A percentile compares a stretch with the other conserved stretches of the same genome.
Conservation (phyloP, 2,113 vertebrate genomes). For the Calyptomena viridis region DNA sequence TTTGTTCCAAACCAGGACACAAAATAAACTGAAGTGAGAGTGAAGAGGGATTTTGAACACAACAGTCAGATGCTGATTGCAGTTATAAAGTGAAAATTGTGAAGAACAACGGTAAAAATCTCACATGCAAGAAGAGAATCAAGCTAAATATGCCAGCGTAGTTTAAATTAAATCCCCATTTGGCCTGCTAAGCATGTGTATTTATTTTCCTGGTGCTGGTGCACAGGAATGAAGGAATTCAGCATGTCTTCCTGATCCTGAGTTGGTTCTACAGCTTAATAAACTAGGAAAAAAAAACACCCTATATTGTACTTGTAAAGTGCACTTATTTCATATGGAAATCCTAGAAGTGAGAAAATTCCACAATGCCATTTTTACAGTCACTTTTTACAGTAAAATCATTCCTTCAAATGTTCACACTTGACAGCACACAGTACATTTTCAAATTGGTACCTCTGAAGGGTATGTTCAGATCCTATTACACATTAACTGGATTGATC, state of each 20-base stretch:
- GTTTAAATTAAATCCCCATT: background rate
- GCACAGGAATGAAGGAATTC: background rate
- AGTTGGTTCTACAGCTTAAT: background rate
- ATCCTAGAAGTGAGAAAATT: constrained; percentile 33
- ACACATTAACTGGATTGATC: constrained; percentile 46
- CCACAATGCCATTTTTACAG: constrained; percentile 30
- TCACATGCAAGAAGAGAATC: background rate
- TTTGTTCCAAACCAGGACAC: too few relatives aligned
- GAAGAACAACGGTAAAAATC: constrained; percentile 5
- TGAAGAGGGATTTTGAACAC: constrained; percentile 1
- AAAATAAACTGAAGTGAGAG: constrained; percentile 31
- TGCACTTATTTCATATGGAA: constrained; percentile 42
- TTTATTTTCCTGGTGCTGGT: background rate
- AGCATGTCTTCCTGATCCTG: background rate
- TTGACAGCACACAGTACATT: constrained; percentile 8
- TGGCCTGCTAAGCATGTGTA: background rate
- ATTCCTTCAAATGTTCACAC: constrained; percentile 23
- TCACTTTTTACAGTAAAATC: constrained; percentile 13
- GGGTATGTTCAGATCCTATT: constrained; percentile 35
- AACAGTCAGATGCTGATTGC: constrained; percentile 5
- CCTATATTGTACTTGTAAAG: background rate
- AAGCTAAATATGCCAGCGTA: background rate
- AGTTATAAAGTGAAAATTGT: background rate
- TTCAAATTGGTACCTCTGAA: constrained; percentile 38
- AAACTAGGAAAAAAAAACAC: background rate